Evolutionary conservation across 1,140 invertebrate species (phyloP).

Genomic region (Grapholita molesta): DNA sequence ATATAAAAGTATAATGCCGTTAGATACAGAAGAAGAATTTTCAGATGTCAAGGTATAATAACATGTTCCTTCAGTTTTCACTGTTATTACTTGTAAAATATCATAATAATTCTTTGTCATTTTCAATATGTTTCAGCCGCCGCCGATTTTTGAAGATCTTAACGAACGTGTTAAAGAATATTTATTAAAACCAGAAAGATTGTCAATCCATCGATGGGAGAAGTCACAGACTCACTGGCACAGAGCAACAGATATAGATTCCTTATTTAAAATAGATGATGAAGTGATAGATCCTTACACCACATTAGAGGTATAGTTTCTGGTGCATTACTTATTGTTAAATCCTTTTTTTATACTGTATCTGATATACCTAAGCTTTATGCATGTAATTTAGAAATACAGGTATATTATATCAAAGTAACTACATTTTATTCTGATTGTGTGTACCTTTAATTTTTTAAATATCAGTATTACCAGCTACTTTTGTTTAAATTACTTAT

Average conservation of each 20-base stretch:
- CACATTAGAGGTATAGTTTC: conserved; percentile 51
- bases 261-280: conserved; percentile 55
- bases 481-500: no score
- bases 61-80: no score
- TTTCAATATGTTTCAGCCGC: conserved; percentile 50
- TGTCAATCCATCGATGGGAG: conserved; percentile 70
- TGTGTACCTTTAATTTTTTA: no score
- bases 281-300: conserved; percentile 56
- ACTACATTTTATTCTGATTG: no score
- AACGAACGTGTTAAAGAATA: conserved; percentile 63
- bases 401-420: no score
- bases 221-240: conserved; percentile 67
- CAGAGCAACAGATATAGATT: conserved; percentile 55
- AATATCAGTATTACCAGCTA: no score
- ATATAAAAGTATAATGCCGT: conserved; percentile 31
- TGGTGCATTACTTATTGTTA: no score
- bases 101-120: neutral
- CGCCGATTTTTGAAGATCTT: conserved; percentile 68
- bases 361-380: no score
- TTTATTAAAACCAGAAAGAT: conserved; percentile 58
- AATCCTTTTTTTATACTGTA: no score
- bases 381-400: no score
- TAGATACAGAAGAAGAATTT: conserved; percentile 37
- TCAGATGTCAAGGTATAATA: conserved; percentile 33
- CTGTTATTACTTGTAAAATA: conserved; percentile 14